phyloP scores from a whole-genome alignment of 2,888 invertebrate genomes.

The Axea sp. region DNA sequence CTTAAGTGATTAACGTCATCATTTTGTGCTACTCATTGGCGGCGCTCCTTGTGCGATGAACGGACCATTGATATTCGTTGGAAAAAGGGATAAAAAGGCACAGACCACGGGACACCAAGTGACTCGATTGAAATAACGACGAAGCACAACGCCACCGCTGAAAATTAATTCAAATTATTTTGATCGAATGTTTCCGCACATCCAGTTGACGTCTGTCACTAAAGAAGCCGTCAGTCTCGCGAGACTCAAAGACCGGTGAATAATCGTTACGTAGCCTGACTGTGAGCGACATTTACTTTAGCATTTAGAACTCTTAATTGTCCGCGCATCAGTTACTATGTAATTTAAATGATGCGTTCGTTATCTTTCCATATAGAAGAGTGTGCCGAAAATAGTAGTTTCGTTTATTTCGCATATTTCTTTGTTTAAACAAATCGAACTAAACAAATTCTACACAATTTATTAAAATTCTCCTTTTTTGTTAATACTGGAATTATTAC shows the following conservation, averaged over 20 bases:
- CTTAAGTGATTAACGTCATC: slow-evolving; percentile 50
- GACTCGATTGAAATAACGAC: slow-evolving; percentile 39
- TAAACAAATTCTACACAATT: neutral
- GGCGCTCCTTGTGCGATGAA: slow-evolving; percentile 18
- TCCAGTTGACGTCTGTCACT: slow-evolving; percentile 61
- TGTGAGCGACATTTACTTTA: slow-evolving; percentile 66
- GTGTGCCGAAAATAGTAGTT: too few species aligned
- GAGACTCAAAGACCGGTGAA: slow-evolving; percentile 32
- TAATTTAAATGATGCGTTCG: slow-evolving; percentile 54
- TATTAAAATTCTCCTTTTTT: too few species aligned
- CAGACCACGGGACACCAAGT: neutral
- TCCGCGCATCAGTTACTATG: slow-evolving; percentile 50
- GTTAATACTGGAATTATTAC: too few species aligned
- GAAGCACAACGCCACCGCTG: slow-evolving; percentile 35
- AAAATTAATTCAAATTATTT: slow-evolving; percentile 73
- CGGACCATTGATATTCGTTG: slow-evolving; percentile 13
- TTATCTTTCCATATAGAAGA: neutral
- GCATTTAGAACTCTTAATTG: slow-evolving; percentile 60
- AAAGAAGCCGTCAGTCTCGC: slow-evolving; percentile 61
- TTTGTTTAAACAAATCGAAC: neutral
- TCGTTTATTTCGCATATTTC: neutral
- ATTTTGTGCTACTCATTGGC: slow-evolving; percentile 40
- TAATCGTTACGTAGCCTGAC: slow-evolving; percentile 59
- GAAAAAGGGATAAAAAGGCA: neutral
- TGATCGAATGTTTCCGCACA: slow-evolving; percentile 71